These are phyloP conservation scores for Acholoe squamosa DNA, from an alignment of 2,888 invertebrate species.

Conservation along the genomic window DNA sequence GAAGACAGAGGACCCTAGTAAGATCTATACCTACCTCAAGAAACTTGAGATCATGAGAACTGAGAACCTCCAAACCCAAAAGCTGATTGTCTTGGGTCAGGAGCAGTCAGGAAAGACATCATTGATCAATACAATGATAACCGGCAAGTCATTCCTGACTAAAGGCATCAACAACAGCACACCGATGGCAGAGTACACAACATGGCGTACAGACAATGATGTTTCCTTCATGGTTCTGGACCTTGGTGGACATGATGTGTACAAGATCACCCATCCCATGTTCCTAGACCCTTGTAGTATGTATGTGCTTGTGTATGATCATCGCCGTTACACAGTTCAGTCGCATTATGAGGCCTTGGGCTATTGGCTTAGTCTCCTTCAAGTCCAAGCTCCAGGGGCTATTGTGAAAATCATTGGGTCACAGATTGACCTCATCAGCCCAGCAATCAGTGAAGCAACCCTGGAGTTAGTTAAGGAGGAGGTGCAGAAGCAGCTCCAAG, in stretches of 20 bases:
- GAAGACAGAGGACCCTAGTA: conserved; percentile 79
- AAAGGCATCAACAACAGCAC: conserved; percentile 73
- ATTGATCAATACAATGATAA: conserved; percentile 75
- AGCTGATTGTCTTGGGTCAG: conserved; percentile 79
- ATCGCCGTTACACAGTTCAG: conserved; percentile 73
- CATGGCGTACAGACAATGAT: conserved; percentile 80
- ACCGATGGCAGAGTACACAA: conserved; percentile 73
- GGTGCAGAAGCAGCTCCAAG: conserved; percentile 73
- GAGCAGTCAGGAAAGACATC: conserved; percentile 81
- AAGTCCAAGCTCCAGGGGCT: conserved; percentile 76
- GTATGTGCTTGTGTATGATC: conserved; percentile 78
- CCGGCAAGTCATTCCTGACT: conserved; percentile 76
- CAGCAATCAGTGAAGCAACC: conserved; percentile 48
- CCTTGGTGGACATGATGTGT: conserved; percentile 78
- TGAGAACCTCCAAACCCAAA: conserved; percentile 80
- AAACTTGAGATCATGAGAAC: conserved; percentile 77
- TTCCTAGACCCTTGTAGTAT: conserved; percentile 78
- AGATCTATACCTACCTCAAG: conserved; percentile 79
- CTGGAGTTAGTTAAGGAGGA: conserved; percentile 70
- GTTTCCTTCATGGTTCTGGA: conserved; percentile 80
- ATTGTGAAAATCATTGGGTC: conserved; percentile 81
- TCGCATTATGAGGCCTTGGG: conserved; percentile 76
- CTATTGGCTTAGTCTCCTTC: conserved; percentile 78
- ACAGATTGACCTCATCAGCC: conserved; percentile 75
- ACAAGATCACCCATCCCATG: conserved; percentile 75